A percentile compares a stretch with the other conserved stretches of the same genome.
Evolutionary conservation across 2,113 vertebrate genomes (phyloP).

Genomic region (Leptodactylus fuscus): DNA sequence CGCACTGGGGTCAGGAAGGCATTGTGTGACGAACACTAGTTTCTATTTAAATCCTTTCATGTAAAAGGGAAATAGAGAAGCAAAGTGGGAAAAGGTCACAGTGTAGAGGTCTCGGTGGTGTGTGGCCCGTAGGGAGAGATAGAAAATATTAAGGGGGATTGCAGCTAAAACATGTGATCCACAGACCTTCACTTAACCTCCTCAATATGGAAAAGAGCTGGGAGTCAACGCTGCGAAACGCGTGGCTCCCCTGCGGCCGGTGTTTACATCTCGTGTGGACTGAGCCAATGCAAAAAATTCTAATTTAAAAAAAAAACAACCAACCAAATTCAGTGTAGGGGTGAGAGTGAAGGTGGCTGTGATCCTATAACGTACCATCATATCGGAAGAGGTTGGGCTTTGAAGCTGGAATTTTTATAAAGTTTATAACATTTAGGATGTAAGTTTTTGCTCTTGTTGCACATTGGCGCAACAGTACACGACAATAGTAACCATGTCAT

Average conservation of each 20-base stretch:
- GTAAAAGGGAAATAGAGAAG: constrained; percentile 39
- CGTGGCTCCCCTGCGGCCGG: neutral
- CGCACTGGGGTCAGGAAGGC: constrained; percentile 61
- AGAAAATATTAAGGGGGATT: neutral
- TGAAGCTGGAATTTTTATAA: no score
- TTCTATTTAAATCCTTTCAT: constrained; percentile 65
- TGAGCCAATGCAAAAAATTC: no score
- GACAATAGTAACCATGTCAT: no score
- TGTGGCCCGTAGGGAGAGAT: constrained; percentile 1
- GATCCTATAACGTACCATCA: no score
- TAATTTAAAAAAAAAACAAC: no score
- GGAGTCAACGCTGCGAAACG: neutral
- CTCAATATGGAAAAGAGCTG: neutral
- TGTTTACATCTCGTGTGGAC: neutral
- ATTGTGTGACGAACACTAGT: constrained; percentile 64
- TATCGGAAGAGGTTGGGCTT: no score
- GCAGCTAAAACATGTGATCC: neutral
- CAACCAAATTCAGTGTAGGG: no score
- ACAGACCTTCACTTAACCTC: constrained; percentile 31
- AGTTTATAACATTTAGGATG: no score
- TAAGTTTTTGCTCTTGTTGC: no score
- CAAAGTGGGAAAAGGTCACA: constrained; percentile 9
- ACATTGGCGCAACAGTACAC: no score
- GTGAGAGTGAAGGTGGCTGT: no score
- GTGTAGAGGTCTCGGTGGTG: constrained; percentile 2